Evolutionary conservation across 1,140 invertebrate genomes (phyloP).

Genomic region (Drosophila mojavensis): DNA sequence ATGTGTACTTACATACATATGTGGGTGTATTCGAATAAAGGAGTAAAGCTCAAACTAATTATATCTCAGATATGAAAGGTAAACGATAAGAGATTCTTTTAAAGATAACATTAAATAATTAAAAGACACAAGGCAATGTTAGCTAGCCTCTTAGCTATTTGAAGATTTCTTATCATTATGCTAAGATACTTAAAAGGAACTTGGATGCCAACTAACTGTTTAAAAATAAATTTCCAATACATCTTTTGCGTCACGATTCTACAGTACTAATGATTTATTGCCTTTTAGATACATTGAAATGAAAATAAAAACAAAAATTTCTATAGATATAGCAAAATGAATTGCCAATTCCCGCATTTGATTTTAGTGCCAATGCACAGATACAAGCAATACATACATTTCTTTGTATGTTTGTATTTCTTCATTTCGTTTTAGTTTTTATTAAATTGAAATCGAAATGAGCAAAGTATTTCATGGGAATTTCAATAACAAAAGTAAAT

Average conservation of each 20-base stretch:
- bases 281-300: conserved; percentile 23
- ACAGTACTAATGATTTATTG: conserved; percentile 29
- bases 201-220: conserved; percentile 1
- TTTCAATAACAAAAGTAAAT: conserved; percentile 59
- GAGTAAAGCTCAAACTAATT: neutral
- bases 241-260: conserved; percentile 21
- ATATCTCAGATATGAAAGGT: neutral
- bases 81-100: conserved; percentile 2
- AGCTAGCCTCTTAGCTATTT: neutral
- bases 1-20: too few species aligned
- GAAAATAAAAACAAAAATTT: conserved; percentile 21
- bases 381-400: neutral
- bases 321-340: conserved; percentile 14
- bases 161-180: conserved; percentile 9
- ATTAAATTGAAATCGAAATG: conserved; percentile 47
- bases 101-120: neutral
- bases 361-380: neutral
- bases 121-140: neutral
- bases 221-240: neutral
- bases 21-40: too few species aligned
- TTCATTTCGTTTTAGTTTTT: conserved; percentile 6
- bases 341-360: conserved; percentile 17
- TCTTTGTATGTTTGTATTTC: conserved; percentile 6
- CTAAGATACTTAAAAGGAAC: neutral
- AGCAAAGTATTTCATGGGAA: conserved; percentile 33